Evolutionary conservation across 1,140 invertebrate genomes (phyloP), one percentile per base, ranked within the genome.

Genomic region (Drusus annulatus): DNA sequence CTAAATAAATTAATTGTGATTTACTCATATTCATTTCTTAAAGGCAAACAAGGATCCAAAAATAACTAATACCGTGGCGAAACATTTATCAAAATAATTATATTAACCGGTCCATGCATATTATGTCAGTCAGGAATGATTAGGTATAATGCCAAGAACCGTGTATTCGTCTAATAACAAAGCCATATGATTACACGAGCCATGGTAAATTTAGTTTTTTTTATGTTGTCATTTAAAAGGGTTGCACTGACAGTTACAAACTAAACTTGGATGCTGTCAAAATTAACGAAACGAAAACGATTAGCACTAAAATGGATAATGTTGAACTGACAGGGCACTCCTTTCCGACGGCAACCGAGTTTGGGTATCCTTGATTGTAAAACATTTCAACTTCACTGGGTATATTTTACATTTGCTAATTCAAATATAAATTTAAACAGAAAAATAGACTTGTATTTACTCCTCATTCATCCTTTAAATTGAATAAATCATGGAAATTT

Each of bases 311-410:
- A n/a, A 19, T 68, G 63, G 63, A 45, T 68, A 68, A 31, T 31
- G 23, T 16, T 36, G 15, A 25, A n/a, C 10, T 23, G 31, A 31
- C n/a, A 36, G 28, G 56, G 63, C 63, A 31, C 63, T 68, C 63
- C 63, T 68, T 68, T 17, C 63, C 63, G 28, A 68, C 63, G 63
- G 25, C 63, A 19, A 68, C 28, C n/a, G 63, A 36, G 28, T 68
- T 17, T 60, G 25, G 62, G 62, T 68, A 19, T 31, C 17, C 17
- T 7, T 21, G 21, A 7, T 17, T 7, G 52, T 1, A 56, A 17
- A 56, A 7, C 6, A 56, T 56, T 56, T n/a, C 19, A 60, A 60
- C 17, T 23, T 23, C 17, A 60, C 19, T 60, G 56, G 1, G 17
- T 21, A 60, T 60, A 23, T 21, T 60, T 60, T 60, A 60, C 23